These are phyloP conservation scores for Chamaetylas fuelleborni DNA, from an alignment of 2,113 vertebrate genomes.

Conservation along the genomic window DNA sequence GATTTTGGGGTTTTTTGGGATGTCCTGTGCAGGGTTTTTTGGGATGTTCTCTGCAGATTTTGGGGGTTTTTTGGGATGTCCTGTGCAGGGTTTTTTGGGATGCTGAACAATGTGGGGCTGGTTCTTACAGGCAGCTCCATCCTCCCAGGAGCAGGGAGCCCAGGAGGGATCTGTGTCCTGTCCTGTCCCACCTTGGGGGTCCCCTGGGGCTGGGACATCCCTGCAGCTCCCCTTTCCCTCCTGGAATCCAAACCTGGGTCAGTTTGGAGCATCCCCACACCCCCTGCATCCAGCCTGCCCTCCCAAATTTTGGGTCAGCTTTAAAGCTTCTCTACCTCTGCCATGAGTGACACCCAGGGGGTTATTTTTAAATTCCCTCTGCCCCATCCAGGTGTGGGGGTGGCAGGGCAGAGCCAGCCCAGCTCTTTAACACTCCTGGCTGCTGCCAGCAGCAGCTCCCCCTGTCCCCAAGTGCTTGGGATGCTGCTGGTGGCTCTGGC, in stretches of 20 bases:
- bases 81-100: neutral
- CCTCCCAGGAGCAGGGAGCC: neutral
- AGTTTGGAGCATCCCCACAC: accelerated
- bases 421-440: neutral
- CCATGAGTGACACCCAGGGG: accelerated
- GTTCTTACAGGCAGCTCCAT: neutral
- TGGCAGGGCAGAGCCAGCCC: neutral
- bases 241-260: accelerated
- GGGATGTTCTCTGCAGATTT: too few relatives aligned
- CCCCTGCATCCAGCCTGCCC: too few relatives aligned
- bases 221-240: neutral
- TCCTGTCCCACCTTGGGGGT: neutral
- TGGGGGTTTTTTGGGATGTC: neutral
- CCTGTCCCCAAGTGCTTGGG: neutral
- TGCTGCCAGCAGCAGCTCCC: neutral
- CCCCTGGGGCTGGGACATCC: neutral
- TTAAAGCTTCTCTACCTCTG: accelerated
- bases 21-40: neutral
- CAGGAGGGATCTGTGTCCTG: accelerated
- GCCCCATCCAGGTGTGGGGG: neutral
- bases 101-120: accelerated
- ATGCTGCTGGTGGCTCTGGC: neutral
- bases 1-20: too few relatives aligned
- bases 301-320: accelerated
- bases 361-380: neutral